Conservation (phyloP, 1,140 invertebrate species). For the Heliothis subflexa region DNA sequence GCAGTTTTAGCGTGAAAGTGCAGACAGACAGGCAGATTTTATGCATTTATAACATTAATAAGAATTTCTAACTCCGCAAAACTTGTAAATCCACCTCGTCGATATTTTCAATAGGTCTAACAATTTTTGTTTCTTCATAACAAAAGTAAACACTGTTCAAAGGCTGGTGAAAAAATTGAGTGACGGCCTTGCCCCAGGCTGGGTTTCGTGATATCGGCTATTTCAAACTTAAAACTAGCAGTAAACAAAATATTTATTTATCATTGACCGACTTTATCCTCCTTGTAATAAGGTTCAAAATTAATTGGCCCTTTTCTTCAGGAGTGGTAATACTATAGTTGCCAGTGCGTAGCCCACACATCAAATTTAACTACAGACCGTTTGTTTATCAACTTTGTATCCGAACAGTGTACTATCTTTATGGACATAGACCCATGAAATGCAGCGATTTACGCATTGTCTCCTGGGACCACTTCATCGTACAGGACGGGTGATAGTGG, state of each 20-base stretch:
- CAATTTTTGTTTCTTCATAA: conserved; percentile 37
- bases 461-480: conserved; percentile 27
- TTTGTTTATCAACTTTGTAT: conserved; percentile 58
- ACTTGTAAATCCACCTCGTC: not conserved
- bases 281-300: conserved; percentile 20
- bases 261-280: not conserved
- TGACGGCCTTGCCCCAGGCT: conserved; percentile 53
- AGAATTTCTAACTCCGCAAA: not conserved
- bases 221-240: conserved; percentile 16
- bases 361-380: conserved; percentile 57
- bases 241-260: conserved; percentile 1
- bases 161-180: conserved; percentile 57
- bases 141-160: conserved; percentile 54
- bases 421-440: conserved; percentile 43
- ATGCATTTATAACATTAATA: no score
- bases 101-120: conserved; percentile 16
- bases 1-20: no score
- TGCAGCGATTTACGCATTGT: conserved; percentile 41
- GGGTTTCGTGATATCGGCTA: conserved; percentile 34
- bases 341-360: conserved; percentile 47
- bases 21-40: no score
- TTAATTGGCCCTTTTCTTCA: not conserved
- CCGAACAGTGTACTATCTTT: conserved; percentile 55
- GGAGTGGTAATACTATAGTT: conserved; percentile 11
- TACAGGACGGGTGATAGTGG: conserved; percentile 24